Evolutionary conservation across 2,888 invertebrate genomes (phyloP).

Genomic region (Hirtodrosophila trivittata): DNA sequence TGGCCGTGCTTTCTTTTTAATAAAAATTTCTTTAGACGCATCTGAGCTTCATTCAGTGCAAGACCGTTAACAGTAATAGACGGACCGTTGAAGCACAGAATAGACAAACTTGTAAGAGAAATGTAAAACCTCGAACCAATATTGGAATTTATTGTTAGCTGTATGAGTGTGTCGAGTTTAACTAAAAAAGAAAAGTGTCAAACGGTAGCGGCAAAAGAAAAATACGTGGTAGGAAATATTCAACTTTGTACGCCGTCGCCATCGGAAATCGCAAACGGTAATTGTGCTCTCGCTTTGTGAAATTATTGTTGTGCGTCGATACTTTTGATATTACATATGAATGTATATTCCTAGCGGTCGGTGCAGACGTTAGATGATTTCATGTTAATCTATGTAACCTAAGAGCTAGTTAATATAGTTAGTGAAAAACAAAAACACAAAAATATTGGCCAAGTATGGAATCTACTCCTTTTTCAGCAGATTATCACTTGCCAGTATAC

Average conservation of each 20-base stretch:
- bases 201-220: constrained; percentile 26
- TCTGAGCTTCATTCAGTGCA: constrained; percentile 76
- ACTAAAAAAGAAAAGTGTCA: constrained; percentile 57
- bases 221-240: constrained; percentile 71
- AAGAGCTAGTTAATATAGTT: neutral
- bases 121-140: constrained; percentile 56
- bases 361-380: neutral
- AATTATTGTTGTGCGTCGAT: constrained; percentile 1
- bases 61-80: constrained; percentile 76
- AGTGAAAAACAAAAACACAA: too few relatives aligned
- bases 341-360: too few relatives aligned
- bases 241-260: constrained; percentile 60
- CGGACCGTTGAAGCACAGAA: constrained; percentile 58
- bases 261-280: constrained; percentile 73
- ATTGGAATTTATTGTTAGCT: constrained; percentile 47
- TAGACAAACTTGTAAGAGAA: constrained; percentile 44
- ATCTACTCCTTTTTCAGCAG: too few relatives aligned
- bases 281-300: constrained; percentile 45
- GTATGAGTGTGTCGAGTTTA: constrained; percentile 27
- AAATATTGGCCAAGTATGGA: too few relatives aligned
- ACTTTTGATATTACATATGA: neutral
- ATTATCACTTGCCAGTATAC: neutral
- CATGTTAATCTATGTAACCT: neutral
- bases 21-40: constrained; percentile 80
- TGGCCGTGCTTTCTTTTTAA: constrained; percentile 78